These are phyloP conservation scores for Myioborus melanocephalus DNA, from an alignment of 2,797 vertebrate genomes.

Conservation along the genomic window DNA sequence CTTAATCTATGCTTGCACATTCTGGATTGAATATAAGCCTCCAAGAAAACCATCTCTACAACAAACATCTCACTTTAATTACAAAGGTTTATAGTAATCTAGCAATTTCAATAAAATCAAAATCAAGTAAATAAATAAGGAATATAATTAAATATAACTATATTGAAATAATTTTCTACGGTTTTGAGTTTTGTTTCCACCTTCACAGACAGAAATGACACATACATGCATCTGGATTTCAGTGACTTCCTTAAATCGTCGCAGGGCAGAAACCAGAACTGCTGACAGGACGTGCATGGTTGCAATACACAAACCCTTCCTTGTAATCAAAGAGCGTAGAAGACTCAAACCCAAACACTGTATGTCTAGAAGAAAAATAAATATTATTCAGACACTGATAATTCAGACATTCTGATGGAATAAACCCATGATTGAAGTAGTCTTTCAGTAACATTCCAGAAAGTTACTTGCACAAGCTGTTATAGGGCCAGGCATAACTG, in stretches of 20 bases:
- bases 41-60: background rate
- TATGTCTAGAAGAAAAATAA: conserved; percentile 81
- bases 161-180: background rate
- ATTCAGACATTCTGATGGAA: background rate
- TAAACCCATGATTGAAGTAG: background rate
- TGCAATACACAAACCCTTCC: conserved; percentile 85
- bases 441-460: background rate
- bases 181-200: background rate
- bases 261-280: conserved; percentile 82
- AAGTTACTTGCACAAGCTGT: background rate
- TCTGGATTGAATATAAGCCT: background rate
- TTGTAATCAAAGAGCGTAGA: conserved; percentile 82
- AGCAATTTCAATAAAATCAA: background rate
- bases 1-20: background rate
- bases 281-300: conserved; percentile 85
- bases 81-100: background rate
- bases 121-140: background rate
- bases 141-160: background rate
- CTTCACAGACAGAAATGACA: background rate
- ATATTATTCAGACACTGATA: background rate
- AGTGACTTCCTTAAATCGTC: conserved; percentile 80
- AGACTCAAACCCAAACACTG: conserved; percentile 90
- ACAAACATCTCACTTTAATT: background rate
- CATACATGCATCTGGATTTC: conserved; percentile 86
- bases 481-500: background rate